These are phyloP conservation scores for Potamilus streckersoni DNA, from an alignment of 1,140 invertebrate species.

Conservation along the genomic window DNA sequence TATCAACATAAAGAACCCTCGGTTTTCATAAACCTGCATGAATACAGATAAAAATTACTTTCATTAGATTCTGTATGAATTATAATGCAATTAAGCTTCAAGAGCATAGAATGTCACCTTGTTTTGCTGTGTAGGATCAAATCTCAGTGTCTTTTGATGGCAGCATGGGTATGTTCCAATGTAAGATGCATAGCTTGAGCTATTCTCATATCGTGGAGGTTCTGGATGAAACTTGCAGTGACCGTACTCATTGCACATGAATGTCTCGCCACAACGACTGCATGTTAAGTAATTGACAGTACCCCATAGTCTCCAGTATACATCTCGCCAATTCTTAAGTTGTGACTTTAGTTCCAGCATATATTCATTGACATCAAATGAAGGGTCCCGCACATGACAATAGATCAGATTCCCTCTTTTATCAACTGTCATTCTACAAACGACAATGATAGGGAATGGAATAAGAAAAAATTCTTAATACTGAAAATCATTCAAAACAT, in stretches of 20 bases:
- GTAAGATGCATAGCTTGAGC: slow-evolving; percentile 37
- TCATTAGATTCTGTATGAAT: no score
- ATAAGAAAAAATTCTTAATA: no score
- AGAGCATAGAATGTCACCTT: slow-evolving; percentile 45
- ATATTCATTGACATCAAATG: slow-evolving; percentile 87
- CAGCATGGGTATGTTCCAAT: slow-evolving; percentile 83
- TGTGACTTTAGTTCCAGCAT: slow-evolving; percentile 81
- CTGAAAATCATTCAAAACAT: no score
- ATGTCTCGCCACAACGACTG: slow-evolving; percentile 58
- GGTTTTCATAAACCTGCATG: no score
- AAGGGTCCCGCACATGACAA: slow-evolving; percentile 73
- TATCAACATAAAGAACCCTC: not conserved
- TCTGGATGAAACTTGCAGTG: slow-evolving; percentile 64
- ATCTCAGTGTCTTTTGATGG: slow-evolving; percentile 83
- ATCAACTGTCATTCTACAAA: slow-evolving; percentile 59
- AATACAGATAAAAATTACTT: no score
- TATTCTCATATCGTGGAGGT: slow-evolving; percentile 52
- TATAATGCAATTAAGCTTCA: no score
- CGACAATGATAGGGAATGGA: not conserved
- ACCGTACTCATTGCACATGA: slow-evolving; percentile 60
- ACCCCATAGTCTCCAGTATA: slow-evolving; percentile 94
- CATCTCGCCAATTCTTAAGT: slow-evolving; percentile 86
- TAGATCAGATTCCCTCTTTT: slow-evolving; percentile 54
- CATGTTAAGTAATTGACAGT: slow-evolving; percentile 61
- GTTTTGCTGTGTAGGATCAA: slow-evolving; percentile 73